These are phyloP conservation scores for Himalopsyche japonica DNA, from an alignment of 2,888 invertebrate genomes.

Conservation along the genomic window DNA sequence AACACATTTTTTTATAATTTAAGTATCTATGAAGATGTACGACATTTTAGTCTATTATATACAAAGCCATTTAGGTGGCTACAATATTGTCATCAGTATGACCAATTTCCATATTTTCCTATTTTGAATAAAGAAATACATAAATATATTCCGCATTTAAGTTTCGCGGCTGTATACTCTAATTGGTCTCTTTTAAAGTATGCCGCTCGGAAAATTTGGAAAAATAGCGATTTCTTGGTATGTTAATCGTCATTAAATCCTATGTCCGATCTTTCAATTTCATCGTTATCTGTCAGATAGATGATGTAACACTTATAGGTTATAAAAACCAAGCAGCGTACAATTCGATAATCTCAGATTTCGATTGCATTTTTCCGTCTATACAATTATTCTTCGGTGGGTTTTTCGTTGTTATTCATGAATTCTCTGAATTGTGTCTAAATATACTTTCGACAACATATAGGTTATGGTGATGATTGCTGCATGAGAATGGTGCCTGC, in stretches of 20 bases:
- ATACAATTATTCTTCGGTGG: too few relatives aligned
- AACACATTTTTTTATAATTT: too few relatives aligned
- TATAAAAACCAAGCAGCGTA: neutral
- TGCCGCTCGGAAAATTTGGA: slow-evolving; percentile 61
- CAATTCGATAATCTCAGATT: neutral
- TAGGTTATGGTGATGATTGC: too few relatives aligned
- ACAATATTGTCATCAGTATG: neutral
- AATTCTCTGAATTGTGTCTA: too few relatives aligned
- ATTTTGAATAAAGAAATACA: neutral
- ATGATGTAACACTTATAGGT: slow-evolving; percentile 8
- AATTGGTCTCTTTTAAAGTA: slow-evolving; percentile 40
- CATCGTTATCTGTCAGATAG: neutral
- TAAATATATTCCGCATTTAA: neutral
- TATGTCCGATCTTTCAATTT: neutral
- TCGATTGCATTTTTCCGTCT: neutral
- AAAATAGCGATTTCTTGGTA: slow-evolving; percentile 60
- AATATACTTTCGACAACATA: too few relatives aligned
- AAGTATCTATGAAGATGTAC: too few relatives aligned
- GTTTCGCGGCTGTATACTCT: neutral
- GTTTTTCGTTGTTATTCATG: too few relatives aligned
- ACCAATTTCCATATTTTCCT: neutral
- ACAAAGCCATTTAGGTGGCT: neutral
- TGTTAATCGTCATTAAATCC: slow-evolving; percentile 39
- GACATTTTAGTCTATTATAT: too few relatives aligned
- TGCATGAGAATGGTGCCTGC: too few relatives aligned